Evolutionary conservation across 30 jellyfish, hydroid and myxozoan species (phyloP).

Genomic region (Rhopilema esculentum): DNA sequence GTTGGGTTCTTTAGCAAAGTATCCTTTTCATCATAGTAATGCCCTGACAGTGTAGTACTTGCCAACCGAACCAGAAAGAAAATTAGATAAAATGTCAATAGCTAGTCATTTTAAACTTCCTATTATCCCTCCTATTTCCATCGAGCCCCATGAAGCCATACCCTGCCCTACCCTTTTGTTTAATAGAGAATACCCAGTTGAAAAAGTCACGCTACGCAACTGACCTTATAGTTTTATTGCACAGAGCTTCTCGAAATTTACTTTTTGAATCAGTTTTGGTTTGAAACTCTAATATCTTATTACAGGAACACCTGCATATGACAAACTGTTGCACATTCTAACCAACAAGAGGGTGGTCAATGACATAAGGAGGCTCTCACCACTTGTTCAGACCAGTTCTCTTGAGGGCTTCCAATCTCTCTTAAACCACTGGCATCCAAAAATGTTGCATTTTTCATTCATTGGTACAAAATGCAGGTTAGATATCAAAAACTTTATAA

Average conservation of each 20-base stretch:
- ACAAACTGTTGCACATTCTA: neutral
- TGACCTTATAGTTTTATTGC: neutral
- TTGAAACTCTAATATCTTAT: neutral
- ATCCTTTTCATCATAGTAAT: too few species aligned
- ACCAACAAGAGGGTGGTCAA: neutral
- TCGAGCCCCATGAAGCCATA: too few species aligned
- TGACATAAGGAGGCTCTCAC: slow-evolving; percentile 9
- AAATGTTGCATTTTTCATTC: slow-evolving; percentile 6
- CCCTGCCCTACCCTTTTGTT: too few species aligned
- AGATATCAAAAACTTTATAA: neutral
- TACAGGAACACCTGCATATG: slow-evolving; percentile 10
- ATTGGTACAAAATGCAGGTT: slow-evolving; percentile 10
- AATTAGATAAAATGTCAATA: too few species aligned
- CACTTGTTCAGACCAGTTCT: slow-evolving; percentile 11
- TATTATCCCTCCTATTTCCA: too few species aligned
- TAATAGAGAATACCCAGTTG: too few species aligned
- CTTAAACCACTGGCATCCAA: slow-evolving; percentile 16
- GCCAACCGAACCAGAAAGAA: too few species aligned
- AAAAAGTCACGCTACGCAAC: too few species aligned
- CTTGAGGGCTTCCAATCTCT: slow-evolving; percentile 10
- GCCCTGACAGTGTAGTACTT: too few species aligned
- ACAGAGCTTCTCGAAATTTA: neutral
- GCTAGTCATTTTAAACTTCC: too few species aligned
- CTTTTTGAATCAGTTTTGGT: neutral
- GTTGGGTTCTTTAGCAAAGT: too few species aligned